phyloP scores from a whole-genome alignment of 2,888 invertebrate genomes.

The Brenthis daphne region DNA sequence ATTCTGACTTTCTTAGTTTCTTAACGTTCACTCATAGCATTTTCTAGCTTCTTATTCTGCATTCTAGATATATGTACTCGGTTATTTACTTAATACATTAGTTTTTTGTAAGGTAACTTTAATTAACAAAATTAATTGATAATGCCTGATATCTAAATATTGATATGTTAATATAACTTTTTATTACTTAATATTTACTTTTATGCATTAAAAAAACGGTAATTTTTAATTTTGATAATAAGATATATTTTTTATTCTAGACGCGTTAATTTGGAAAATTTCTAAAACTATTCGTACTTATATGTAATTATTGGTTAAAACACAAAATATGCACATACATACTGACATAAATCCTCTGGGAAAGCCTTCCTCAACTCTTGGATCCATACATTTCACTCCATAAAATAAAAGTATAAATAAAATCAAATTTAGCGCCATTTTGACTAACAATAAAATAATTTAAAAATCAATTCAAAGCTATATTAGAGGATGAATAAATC shows the following conservation, averaged over 20 bases:
- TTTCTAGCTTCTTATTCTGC: too few relatives aligned
- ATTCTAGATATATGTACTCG: too few relatives aligned
- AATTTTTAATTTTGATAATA: neutral
- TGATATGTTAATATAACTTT: too few relatives aligned
- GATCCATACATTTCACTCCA: slow-evolving; percentile 39
- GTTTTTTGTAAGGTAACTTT: too few relatives aligned
- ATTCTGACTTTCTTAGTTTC: neutral
- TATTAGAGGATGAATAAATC: slow-evolving; percentile 15
- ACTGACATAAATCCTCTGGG: slow-evolving; percentile 70
- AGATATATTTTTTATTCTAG: neutral
- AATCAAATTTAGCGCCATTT: slow-evolving; percentile 30
- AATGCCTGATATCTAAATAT: too few relatives aligned
- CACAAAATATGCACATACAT: slow-evolving; percentile 57
- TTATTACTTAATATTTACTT: too few relatives aligned
- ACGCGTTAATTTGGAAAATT: neutral
- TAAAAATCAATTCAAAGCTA: neutral
- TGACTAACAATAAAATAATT: neutral
- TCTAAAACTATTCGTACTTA: neutral
- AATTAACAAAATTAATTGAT: too few relatives aligned
- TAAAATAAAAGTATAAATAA: slow-evolving; percentile 30
- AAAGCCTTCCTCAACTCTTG: slow-evolving; percentile 59
- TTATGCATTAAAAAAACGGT: neutral
- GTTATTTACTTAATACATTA: too few relatives aligned
- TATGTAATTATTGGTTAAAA: neutral
- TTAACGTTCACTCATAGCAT: neutral